Evolutionary conservation across 2,888 invertebrate genomes (phyloP).

Genomic region (Chymomyza procnemis): DNA sequence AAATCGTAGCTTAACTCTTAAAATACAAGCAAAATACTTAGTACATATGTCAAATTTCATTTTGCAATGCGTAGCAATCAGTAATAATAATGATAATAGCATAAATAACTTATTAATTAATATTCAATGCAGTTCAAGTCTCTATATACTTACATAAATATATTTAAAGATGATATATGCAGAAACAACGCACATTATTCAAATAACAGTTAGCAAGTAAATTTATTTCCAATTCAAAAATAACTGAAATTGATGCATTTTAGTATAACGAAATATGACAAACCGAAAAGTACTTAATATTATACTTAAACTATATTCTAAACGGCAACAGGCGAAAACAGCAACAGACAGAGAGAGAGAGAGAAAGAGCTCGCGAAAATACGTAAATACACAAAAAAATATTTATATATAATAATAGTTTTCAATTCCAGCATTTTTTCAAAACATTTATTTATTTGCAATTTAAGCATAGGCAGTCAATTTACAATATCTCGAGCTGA

Average conservation of each 20-base stretch:
- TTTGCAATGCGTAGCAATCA: slow-evolving; percentile 69
- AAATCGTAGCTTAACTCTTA: slow-evolving; percentile 8
- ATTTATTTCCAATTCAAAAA: slow-evolving; percentile 30
- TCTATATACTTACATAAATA: slow-evolving; percentile 32
- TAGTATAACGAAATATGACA: slow-evolving; percentile 38
- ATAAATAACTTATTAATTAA: slow-evolving; percentile 22
- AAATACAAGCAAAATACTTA: slow-evolving; percentile 19
- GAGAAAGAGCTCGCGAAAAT: slow-evolving; percentile 8
- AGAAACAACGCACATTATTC: slow-evolving; percentile 57
- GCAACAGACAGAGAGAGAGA: background rate
- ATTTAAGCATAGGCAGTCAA: background rate
- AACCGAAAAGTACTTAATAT: slow-evolving; percentile 35
- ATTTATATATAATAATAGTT: too few relatives aligned
- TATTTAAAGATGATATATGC: slow-evolving; percentile 34
- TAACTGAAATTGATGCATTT: slow-evolving; percentile 66
- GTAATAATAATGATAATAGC: slow-evolving; percentile 37
- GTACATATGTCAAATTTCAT: slow-evolving; percentile 42
- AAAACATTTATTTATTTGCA: background rate
- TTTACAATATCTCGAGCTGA: background rate
- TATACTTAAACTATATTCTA: slow-evolving; percentile 31
- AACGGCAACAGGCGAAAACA: slow-evolving; percentile 21
- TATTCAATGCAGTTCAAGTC: slow-evolving; percentile 39
- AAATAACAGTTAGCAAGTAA: slow-evolving; percentile 26
- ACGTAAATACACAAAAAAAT: background rate
- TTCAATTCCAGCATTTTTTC: background rate